Evolutionary conservation across 2,888 invertebrate genomes (phyloP).

Genomic region (Tipula confusa): DNA sequence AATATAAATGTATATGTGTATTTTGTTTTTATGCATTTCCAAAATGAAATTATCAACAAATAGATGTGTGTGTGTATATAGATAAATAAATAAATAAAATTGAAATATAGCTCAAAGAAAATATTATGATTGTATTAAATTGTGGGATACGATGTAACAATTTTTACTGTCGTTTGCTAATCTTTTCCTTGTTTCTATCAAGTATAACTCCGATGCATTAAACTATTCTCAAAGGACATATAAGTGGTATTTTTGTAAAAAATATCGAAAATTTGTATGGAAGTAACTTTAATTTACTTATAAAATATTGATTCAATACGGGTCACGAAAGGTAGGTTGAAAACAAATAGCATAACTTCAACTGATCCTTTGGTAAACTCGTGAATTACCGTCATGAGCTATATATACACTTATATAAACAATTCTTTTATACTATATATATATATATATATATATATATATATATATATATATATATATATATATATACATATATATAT

Average conservation of each 20-base stretch:
- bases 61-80: background rate
- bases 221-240: background rate
- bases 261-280: background rate
- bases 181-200: background rate
- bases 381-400: no score
- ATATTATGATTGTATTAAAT: background rate
- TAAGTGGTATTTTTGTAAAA: background rate
- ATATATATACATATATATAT: background rate
- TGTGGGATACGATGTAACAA: background rate
- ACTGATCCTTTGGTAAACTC: no score
- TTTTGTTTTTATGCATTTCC: background rate
- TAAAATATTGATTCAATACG: background rate
- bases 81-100: background rate
- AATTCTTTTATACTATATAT: no score
- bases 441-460: no score
- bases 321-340: no score
- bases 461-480: no score
- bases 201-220: background rate
- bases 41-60: constrained; percentile 12
- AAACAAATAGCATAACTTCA: no score
- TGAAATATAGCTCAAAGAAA: background rate
- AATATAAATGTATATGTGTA: background rate
- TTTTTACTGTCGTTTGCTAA: background rate
- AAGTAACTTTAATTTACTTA: no score
- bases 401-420: no score